These are phyloP conservation scores for Florisuga fusca DNA, from an alignment of 2,797 vertebrate species.

Conservation along the genomic window DNA sequence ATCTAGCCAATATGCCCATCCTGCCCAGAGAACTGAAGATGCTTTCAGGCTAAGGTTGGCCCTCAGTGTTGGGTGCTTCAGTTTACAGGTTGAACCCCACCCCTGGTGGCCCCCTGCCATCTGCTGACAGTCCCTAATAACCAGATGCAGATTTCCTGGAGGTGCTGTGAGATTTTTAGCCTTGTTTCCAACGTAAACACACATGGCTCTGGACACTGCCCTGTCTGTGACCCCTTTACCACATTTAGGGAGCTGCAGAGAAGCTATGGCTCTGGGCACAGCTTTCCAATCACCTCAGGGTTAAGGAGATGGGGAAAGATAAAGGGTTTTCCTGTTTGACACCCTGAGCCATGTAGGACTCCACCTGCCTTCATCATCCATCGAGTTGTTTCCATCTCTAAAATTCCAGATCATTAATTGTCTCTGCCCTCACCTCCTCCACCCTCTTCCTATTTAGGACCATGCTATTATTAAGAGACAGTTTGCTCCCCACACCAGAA, in stretches of 20 bases:
- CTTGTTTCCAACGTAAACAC: background rate
- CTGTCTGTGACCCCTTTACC: background rate
- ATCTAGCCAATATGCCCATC: background rate
- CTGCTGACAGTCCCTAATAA: background rate
- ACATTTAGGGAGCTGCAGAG: background rate
- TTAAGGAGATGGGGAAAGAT: background rate
- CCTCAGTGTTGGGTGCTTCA: background rate
- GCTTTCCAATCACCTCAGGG: background rate
- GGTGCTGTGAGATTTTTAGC: background rate
- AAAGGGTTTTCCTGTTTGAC: background rate
- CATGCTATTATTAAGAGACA: background rate
- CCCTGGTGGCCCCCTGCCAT: rapidly evolving
- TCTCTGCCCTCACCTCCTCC: background rate
- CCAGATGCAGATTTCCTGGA: background rate
- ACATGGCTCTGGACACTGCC: background rate
- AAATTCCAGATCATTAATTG: background rate
- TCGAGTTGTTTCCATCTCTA: background rate
- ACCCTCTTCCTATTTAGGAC: background rate
- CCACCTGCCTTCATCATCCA: background rate
- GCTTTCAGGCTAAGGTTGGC: background rate
- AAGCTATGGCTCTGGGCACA: background rate
- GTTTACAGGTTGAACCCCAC: background rate
- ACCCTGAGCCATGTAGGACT: background rate
- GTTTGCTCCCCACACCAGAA: background rate
- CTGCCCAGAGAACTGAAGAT: background rate